Conservation (phyloP, 2,888 invertebrate genomes). For the Synanthedon formicaeformis region DNA sequence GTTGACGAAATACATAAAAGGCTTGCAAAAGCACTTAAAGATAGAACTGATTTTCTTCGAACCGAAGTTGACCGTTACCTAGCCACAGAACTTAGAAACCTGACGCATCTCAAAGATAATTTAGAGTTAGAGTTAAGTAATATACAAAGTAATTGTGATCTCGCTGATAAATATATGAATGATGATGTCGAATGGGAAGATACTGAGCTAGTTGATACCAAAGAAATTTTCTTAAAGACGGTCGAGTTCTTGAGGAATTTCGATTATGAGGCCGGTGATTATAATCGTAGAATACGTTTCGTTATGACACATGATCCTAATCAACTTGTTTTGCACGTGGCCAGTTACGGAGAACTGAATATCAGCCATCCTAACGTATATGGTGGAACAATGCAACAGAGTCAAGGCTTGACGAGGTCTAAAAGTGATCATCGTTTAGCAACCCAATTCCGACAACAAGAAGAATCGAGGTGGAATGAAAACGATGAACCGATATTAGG, state of each 20-base stretch:
- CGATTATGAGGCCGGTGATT: constrained; percentile 93
- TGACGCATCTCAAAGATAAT: constrained; percentile 91
- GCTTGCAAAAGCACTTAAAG: constrained; percentile 88
- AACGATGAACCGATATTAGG: constrained; percentile 79
- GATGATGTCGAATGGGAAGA: constrained; percentile 93
- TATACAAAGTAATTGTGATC: constrained; percentile 95
- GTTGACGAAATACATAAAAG: constrained; percentile 93
- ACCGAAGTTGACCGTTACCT: constrained; percentile 94
- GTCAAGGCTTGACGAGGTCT: constrained; percentile 88
- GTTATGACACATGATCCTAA: constrained; percentile 93
- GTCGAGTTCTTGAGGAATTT: constrained; percentile 95
- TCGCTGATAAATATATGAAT: constrained; percentile 94
- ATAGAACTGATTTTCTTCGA: constrained; percentile 87
- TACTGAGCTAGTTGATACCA: constrained; percentile 92
- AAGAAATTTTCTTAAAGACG: constrained; percentile 95
- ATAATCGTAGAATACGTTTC: constrained; percentile 86
- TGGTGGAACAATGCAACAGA: constrained; percentile 70
- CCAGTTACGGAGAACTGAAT: constrained; percentile 90
- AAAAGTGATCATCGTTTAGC: constrained; percentile 94
- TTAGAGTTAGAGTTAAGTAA: constrained; percentile 95
- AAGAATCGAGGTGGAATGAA: constrained; percentile 76
- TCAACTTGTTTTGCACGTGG: constrained; percentile 87
- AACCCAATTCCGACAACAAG: constrained; percentile 88
- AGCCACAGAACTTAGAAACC: constrained; percentile 86
- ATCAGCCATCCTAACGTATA: constrained; percentile 76